A percentile compares a stretch with the other conserved stretches of the same genome.
Evolutionary conservation across 2,888 invertebrate species (phyloP).

Genomic region (Lochmaea capreae): DNA sequence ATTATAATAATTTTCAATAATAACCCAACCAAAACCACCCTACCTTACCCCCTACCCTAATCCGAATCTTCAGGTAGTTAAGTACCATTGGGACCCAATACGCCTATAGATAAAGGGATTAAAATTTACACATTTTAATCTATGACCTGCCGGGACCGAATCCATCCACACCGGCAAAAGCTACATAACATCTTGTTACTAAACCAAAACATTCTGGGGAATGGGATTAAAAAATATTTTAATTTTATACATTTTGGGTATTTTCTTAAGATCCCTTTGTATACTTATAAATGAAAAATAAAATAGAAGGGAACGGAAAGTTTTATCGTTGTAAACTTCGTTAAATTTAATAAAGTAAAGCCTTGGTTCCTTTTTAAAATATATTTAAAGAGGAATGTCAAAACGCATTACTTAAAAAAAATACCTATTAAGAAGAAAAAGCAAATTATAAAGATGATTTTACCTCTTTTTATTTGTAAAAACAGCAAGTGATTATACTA

Average conservation of each 20-base stretch:
- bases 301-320: constrained; percentile 38
- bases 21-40: too few relatives aligned
- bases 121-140: too few relatives aligned
- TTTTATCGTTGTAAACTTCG: constrained; percentile 49
- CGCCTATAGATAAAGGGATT: too few relatives aligned
- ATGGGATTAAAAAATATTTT: constrained; percentile 37
- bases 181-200: too few relatives aligned
- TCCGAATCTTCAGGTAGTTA: too few relatives aligned
- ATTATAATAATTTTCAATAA: too few relatives aligned
- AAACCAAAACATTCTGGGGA: background rate
- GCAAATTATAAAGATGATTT: background rate
- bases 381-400: constrained; percentile 34
- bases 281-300: constrained; percentile 45
- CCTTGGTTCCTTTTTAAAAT: constrained; percentile 35
- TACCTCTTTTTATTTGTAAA: background rate
- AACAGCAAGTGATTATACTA: too few relatives aligned
- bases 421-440: constrained; percentile 3
- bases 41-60: too few relatives aligned
- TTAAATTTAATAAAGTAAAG: constrained; percentile 52
- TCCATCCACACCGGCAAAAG: too few relatives aligned
- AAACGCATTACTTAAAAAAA: constrained; percentile 20
- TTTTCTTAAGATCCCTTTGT: constrained; percentile 32
- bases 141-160: too few relatives aligned
- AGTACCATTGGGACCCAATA: too few relatives aligned
- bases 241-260: constrained; percentile 36